Evolutionary conservation across 2,888 invertebrate species (phyloP), one percentile per base, ranked within the genome.

Genomic region (Acholoe squamosa): DNA sequence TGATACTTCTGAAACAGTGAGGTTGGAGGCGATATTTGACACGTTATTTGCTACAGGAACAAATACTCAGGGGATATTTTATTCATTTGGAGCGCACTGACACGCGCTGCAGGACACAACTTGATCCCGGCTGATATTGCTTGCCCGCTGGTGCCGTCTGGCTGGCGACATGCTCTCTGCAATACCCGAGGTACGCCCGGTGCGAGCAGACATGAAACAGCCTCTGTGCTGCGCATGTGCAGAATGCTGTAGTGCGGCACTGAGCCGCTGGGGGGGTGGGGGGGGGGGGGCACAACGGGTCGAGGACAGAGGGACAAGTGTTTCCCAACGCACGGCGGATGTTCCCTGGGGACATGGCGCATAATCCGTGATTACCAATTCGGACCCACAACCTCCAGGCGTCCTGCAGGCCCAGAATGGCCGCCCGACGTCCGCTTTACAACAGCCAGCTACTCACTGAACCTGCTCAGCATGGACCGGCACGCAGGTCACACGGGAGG

Each of bases 321-420:
- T 28, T n/a, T 22, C 71, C 71, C 71, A 71, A 61, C 22, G 19
- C 61, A n/a, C 61, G 22, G 61, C 5, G 43, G 43, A 43, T 10
- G 43, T 25, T 71, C 71, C 71, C 71, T 28, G 12, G 28, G 71
- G 71, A 28, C 71, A 25, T 28, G 25, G 28, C 71, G 71, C 71
- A 43, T 80, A 80, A 80, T 80, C 80, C 80, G 34, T n/a, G 80
- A 43, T 43, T 80, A 80, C 80, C 80, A 80, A 71, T 71, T 71
- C 71, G 31, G 71, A 28, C 5, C 71, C 71, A 25, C 71, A 28
- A 7, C 71, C 71, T 28, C 3, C 19, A 61, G 61, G 61, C 61
- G 61, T n/a, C 61, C 61, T n/a, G 71, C 25, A 28, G 71, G 31
- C 71, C 71, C 25, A 22, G 71, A 14, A 28, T 71, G 31, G 71